These are phyloP conservation scores for Pachyrhynchus sulphureomaculatus DNA, from an alignment of 1,140 invertebrate species.

Conservation along the genomic window DNA sequence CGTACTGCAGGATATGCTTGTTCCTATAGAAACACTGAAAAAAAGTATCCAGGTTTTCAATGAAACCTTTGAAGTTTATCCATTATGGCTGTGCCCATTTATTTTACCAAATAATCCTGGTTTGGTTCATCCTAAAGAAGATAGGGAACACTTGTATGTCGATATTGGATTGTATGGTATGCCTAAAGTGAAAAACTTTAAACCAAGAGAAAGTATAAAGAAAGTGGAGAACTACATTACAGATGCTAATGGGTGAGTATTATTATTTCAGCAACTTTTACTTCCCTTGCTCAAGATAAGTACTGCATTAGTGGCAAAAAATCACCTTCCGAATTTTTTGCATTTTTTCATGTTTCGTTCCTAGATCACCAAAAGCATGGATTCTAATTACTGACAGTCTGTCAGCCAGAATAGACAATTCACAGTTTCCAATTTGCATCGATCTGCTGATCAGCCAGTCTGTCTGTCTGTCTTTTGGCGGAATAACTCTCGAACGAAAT, in stretches of 20 bases:
- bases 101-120: slow-evolving; percentile 69
- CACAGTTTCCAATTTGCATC: too few relatives aligned
- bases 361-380: too few relatives aligned
- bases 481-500: too few relatives aligned
- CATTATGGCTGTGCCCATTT: slow-evolving; percentile 84
- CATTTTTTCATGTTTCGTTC: not conserved
- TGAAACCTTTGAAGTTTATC: slow-evolving; percentile 73
- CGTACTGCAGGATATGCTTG: slow-evolving; percentile 83
- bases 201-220: slow-evolving; percentile 67
- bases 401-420: too few relatives aligned
- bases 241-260: slow-evolving; percentile 63
- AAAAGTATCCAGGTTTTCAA: slow-evolving; percentile 67
- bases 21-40: slow-evolving; percentile 66
- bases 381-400: too few relatives aligned
- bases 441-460: too few relatives aligned
- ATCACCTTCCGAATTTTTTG: not conserved
- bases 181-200: slow-evolving; percentile 64
- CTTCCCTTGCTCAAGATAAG: too few relatives aligned
- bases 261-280: not conserved
- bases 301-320: too few relatives aligned
- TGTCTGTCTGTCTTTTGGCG: too few relatives aligned
- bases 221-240: slow-evolving; percentile 71
- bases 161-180: slow-evolving; percentile 80
- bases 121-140: slow-evolving; percentile 61
- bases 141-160: slow-evolving; percentile 64